These are phyloP conservation scores for Colossoma macropomum DNA, from an alignment of 2,113 vertebrate species.

Conservation along the genomic window DNA sequence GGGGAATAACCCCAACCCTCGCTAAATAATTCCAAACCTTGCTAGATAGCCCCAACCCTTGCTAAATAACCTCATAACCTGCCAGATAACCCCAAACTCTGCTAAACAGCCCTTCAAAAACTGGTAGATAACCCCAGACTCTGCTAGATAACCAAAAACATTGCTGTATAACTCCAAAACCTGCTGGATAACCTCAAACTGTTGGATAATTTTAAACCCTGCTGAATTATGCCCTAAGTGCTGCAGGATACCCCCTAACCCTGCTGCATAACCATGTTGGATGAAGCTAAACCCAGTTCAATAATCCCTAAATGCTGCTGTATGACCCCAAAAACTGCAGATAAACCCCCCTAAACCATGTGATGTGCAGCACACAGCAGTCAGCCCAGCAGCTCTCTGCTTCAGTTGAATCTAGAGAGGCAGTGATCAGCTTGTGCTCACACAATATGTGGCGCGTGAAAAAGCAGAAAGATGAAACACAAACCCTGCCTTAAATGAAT, in stretches of 20 bases:
- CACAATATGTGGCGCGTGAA: conserved; percentile 52
- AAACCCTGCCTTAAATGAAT: conserved; percentile 39
- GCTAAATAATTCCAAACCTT: too few species aligned
- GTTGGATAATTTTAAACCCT: too few species aligned
- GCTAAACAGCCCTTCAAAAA: too few species aligned
- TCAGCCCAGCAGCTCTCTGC: not conserved
- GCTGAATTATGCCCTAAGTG: too few species aligned
- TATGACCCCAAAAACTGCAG: not conserved
- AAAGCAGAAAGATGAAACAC: conserved; percentile 34
- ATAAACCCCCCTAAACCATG: not conserved
- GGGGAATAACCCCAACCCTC: too few species aligned
- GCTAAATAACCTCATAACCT: too few species aligned
- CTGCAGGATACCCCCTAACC: not conserved
- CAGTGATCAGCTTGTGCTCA: conserved; percentile 30
- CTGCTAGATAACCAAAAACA: not conserved
- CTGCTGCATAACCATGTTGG: too few species aligned
- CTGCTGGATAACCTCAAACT: not conserved
- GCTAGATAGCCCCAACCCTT: too few species aligned
- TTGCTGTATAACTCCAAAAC: not conserved
- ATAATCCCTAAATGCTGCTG: not conserved
- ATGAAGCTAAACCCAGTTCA: not conserved
- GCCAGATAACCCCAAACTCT: too few species aligned
- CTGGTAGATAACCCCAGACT: not conserved
- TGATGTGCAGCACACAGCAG: not conserved
- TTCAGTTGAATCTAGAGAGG: not conserved